Conservation (phyloP, 2,113 vertebrate species). For the Drymodes brunneopygia region DNA sequence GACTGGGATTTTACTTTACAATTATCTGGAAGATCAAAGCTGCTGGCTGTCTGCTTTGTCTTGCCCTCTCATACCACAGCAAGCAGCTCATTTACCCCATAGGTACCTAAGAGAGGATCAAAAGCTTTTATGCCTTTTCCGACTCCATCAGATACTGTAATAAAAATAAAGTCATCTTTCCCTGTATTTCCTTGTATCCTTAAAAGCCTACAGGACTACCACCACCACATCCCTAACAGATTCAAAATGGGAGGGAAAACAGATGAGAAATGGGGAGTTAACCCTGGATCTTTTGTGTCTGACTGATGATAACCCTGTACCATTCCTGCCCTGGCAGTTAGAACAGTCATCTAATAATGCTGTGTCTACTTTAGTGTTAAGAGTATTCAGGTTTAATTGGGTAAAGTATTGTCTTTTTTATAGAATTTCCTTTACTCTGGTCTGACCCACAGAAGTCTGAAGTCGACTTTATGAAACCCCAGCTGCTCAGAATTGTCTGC, state of each 20-base stretch:
- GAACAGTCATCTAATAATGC: background rate
- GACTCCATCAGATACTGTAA: background rate
- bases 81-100: background rate
- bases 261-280: background rate
- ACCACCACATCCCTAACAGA: background rate
- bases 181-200: background rate
- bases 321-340: background rate
- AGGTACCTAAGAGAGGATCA: background rate
- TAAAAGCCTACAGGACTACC: background rate
- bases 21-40: background rate
- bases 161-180: background rate
- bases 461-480: background rate
- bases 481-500: background rate
- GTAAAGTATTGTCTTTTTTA: background rate
- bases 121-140: background rate
- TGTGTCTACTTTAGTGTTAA: background rate
- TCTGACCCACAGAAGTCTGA: background rate
- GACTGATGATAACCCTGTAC: background rate
- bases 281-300: background rate
- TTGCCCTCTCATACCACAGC: background rate
- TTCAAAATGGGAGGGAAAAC: background rate
- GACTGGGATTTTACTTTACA: background rate
- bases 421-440: background rate
- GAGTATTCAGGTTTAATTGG: background rate
- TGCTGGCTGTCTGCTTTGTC: background rate